phyloP scores from a whole-genome alignment of 2,797 vertebrate species.

The Bryconaethiops microstoma region DNA sequence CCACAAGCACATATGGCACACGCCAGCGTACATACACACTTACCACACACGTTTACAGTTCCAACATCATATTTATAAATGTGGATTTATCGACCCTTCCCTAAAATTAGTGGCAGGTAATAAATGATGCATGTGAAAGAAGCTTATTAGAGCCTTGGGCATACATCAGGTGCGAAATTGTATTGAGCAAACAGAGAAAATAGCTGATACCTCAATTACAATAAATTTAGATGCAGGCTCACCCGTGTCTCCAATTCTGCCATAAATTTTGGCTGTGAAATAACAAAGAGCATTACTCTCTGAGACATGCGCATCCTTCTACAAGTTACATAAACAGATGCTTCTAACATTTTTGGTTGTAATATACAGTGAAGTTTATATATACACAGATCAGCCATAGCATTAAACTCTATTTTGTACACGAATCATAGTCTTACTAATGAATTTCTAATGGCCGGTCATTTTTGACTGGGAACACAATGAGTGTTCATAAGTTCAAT shows the following conservation, averaged over 20 bases:
- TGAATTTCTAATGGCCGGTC: too few relatives aligned
- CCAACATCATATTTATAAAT: conserved; percentile 30
- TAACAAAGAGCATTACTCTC: conserved; percentile 2
- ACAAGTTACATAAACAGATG: too few relatives aligned
- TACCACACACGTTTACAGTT: conserved; percentile 3
- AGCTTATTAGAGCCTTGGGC: conserved; percentile 27
- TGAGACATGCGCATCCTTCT: too few relatives aligned
- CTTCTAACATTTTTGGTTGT: too few relatives aligned
- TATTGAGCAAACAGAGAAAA: conserved; percentile 33
- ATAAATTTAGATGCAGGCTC: conserved; percentile 29
- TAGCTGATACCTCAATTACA: conserved; percentile 46
- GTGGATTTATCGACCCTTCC: conserved; percentile 38
- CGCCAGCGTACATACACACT: not conserved
- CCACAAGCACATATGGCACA: conserved; percentile 18
- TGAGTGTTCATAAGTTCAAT: too few relatives aligned
- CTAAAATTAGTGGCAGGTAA: conserved; percentile 30
- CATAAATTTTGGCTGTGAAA: not conserved
- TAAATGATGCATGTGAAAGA: conserved; percentile 29
- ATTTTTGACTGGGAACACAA: too few relatives aligned
- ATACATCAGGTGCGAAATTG: conserved; percentile 44
- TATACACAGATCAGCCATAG: too few relatives aligned
- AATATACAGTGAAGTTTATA: too few relatives aligned
- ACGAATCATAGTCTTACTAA: too few relatives aligned
- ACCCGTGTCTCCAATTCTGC: conserved; percentile 18
- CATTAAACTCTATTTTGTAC: too few relatives aligned